phyloP scores from a whole-genome alignment of 2,797 vertebrate species.

The Argyrosomus regius region DNA sequence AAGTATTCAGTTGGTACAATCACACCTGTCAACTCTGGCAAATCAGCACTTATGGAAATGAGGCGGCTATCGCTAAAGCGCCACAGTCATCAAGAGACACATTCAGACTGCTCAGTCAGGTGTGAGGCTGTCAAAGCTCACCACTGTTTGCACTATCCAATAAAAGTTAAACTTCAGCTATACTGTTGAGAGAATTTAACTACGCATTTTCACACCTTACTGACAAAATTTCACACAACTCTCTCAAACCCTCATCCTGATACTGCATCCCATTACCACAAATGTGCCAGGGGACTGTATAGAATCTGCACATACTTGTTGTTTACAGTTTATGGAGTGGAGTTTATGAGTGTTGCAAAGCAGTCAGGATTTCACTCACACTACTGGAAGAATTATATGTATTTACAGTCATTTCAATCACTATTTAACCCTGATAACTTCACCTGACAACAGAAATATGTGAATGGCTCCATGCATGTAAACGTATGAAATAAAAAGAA shows the following conservation, averaged over 20 bases:
- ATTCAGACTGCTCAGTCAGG: slow-evolving; percentile 43
- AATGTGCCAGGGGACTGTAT: background rate
- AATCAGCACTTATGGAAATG: slow-evolving; percentile 64
- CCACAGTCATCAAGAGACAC: slow-evolving; percentile 42
- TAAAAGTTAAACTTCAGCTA: slow-evolving; percentile 22
- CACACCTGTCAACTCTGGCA: slow-evolving; percentile 73
- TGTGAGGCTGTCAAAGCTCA: slow-evolving; percentile 43
- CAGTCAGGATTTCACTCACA: background rate
- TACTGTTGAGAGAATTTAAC: slow-evolving; percentile 15
- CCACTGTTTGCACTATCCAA: slow-evolving; percentile 16
- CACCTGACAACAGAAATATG: background rate
- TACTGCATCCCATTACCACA: slow-evolving; percentile 1
- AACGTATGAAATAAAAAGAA: background rate
- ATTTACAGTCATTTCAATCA: background rate
- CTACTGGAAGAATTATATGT: no score
- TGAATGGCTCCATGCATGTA: background rate
- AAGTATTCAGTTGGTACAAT: slow-evolving; percentile 71
- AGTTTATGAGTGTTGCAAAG: background rate
- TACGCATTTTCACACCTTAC: slow-evolving; percentile 13
- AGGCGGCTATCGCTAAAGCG: slow-evolving; percentile 37
- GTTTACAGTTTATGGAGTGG: no score
- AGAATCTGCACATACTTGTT: background rate
- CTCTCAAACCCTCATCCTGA: slow-evolving; percentile 5
- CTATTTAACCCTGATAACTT: background rate
- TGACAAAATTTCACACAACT: slow-evolving; percentile 30